These are phyloP conservation scores for Lytechinus pictus DNA, from an alignment of 35 echinoderm and acorn worm genomes.

Conservation along the genomic window DNA sequence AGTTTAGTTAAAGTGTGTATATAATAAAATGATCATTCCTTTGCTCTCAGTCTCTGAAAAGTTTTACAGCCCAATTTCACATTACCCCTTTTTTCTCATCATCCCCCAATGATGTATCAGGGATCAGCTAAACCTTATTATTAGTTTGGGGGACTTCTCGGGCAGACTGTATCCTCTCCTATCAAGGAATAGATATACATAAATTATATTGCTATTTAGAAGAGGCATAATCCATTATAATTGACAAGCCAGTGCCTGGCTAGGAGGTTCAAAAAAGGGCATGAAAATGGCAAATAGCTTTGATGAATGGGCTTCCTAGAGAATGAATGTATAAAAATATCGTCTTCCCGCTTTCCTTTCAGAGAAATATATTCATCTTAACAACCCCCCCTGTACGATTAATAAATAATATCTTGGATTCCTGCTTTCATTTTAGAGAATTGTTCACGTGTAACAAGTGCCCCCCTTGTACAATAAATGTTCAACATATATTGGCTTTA, in stretches of 20 bases:
- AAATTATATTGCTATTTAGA: constrained; percentile 7
- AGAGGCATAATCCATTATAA: neutral
- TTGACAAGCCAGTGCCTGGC: neutral
- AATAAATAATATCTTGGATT: neutral
- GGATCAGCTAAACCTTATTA: neutral
- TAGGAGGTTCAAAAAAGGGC: neutral
- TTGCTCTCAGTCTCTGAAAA: too few species aligned
- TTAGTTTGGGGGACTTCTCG: neutral
- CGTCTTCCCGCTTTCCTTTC: neutral
- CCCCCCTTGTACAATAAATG: too few species aligned
- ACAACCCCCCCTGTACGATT: too few species aligned
- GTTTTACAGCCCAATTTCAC: too few species aligned
- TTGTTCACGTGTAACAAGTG: too few species aligned
- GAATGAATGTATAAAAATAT: neutral
- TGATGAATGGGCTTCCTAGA: neutral
- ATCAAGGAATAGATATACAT: neutral
- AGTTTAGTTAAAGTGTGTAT: too few species aligned
- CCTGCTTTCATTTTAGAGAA: neutral
- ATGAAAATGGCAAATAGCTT: neutral
- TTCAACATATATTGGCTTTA: too few species aligned
- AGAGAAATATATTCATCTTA: neutral
- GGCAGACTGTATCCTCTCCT: neutral
- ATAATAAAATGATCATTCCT: too few species aligned
- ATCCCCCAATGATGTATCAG: neutral
- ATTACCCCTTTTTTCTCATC: neutral